Evolutionary conservation across 2,113 vertebrate genomes (phyloP).

Genomic region (Rana temporaria): DNA sequence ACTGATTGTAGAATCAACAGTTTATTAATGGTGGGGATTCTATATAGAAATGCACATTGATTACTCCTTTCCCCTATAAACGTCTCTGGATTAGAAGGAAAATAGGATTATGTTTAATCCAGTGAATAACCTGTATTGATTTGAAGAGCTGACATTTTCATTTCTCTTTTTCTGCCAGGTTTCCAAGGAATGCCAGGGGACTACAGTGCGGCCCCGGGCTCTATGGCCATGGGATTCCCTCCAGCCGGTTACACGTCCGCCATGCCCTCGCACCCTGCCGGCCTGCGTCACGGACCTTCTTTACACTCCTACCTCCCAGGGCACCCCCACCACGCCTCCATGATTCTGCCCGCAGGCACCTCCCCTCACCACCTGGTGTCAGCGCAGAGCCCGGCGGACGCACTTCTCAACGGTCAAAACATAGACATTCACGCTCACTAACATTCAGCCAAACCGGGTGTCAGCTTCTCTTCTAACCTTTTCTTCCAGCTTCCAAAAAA

Average conservation of each 20-base stretch:
- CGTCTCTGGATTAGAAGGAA: no score
- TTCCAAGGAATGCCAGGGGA: slow-evolving; percentile 79
- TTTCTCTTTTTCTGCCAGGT: slow-evolving; percentile 63
- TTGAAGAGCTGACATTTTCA: background rate
- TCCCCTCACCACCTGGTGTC: slow-evolving; percentile 50
- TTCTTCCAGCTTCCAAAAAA: slow-evolving; percentile 42
- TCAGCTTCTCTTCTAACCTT: slow-evolving; percentile 33
- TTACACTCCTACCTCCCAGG: slow-evolving; percentile 54
- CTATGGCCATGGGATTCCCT: slow-evolving; percentile 65
- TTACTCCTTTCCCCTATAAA: no score
- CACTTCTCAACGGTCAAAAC: slow-evolving; percentile 72
- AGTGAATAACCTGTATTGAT: background rate
- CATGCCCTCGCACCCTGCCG: slow-evolving; percentile 75
- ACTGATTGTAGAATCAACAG: no score
- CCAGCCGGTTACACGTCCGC: slow-evolving; percentile 74
- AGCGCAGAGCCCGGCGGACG: slow-evolving; percentile 62
- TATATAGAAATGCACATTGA: no score
- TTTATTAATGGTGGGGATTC: no score
- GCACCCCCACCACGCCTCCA: slow-evolving; percentile 58
- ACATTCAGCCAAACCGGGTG: slow-evolving; percentile 55
- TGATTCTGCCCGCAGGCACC: slow-evolving; percentile 43
- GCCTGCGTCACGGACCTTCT: slow-evolving; percentile 54
- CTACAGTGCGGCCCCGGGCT: slow-evolving; percentile 66
- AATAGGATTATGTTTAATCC: no score
- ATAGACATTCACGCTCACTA: slow-evolving; percentile 82